Conservation (phyloP, 2,888 invertebrate genomes). For the Trachelus troglodyta region DNA sequence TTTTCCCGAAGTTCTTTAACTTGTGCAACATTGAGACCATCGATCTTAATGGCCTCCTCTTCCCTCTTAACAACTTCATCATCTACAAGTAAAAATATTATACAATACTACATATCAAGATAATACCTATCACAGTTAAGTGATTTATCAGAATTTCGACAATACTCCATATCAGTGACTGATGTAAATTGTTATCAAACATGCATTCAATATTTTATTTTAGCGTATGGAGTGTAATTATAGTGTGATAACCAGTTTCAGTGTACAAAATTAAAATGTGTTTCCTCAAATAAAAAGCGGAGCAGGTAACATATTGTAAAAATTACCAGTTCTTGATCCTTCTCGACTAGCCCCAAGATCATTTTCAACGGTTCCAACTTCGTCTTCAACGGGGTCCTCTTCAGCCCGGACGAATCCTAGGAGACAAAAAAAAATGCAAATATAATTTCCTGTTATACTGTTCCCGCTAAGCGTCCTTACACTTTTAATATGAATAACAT, state of each 20-base stretch:
- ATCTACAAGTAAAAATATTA: slow-evolving; percentile 70
- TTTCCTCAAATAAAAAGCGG: not conserved
- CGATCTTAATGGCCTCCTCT: slow-evolving; percentile 95
- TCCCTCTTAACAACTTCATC: slow-evolving; percentile 91
- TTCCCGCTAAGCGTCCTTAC: not conserved
- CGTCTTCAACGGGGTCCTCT: slow-evolving; percentile 67
- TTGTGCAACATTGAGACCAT: slow-evolving; percentile 94
- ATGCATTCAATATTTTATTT: not conserved
- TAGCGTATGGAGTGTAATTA: not conserved
- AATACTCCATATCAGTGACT: not conserved
- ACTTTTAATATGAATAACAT: not conserved
- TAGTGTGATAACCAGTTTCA: not conserved
- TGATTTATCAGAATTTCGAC: not conserved
- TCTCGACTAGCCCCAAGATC: slow-evolving; percentile 89
- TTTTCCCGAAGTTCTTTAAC: slow-evolving; percentile 90
- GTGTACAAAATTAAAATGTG: not conserved
- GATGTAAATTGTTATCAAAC: not conserved
- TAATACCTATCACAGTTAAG: not conserved
- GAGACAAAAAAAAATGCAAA: slow-evolving; percentile 10
- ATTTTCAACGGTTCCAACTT: slow-evolving; percentile 75
- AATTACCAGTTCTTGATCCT: slow-evolving; percentile 86
- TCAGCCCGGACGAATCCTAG: slow-evolving; percentile 67
- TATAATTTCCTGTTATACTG: not conserved
- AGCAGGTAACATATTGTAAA: not conserved
- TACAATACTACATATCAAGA: slow-evolving; percentile 12